Conservation (phyloP, 2,113 vertebrate genomes). For the Muntiacus reevesi region DNA sequence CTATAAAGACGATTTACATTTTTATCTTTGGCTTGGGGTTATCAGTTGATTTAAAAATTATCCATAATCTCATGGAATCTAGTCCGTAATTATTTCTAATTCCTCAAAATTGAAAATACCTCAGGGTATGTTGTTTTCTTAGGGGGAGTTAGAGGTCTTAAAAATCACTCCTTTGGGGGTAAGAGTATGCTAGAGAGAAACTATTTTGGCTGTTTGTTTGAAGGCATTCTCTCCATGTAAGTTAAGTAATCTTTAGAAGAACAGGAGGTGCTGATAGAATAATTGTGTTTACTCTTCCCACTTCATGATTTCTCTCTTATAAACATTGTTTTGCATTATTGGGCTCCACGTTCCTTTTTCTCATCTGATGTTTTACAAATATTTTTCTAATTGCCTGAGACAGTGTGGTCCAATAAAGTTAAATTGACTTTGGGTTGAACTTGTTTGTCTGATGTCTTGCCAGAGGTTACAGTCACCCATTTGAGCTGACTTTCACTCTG, state of each 20-base stretch:
- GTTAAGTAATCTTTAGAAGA: conserved; percentile 77
- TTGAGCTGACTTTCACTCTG: conserved; percentile 80
- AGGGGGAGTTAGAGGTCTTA: background rate
- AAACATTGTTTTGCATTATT: conserved; percentile 84
- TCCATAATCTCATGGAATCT: background rate
- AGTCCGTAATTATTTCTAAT: background rate
- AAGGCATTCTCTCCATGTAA: conserved; percentile 65
- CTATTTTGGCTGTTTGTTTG: conserved; percentile 50
- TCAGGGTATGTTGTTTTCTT: background rate
- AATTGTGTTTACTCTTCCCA: conserved; percentile 83
- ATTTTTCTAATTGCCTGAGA: conserved; percentile 88
- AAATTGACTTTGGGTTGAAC: conserved; percentile 83
- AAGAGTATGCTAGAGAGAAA: background rate
- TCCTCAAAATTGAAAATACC: conserved; percentile 9
- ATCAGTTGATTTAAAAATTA: conserved; percentile 19
- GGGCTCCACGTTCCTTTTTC: conserved; percentile 79
- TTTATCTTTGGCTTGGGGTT: background rate
- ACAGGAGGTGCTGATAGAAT: conserved; percentile 83
- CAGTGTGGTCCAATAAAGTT: conserved; percentile 87
- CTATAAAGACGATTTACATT: background rate
- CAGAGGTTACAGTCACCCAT: conserved; percentile 82
- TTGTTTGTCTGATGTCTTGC: conserved; percentile 83
- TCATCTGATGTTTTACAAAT: conserved; percentile 87
- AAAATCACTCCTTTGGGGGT: background rate
- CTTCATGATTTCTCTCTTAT: conserved; percentile 82